Conservation (phyloP, 2,797 vertebrate species). For the Sebastes hopkinsi region DNA sequence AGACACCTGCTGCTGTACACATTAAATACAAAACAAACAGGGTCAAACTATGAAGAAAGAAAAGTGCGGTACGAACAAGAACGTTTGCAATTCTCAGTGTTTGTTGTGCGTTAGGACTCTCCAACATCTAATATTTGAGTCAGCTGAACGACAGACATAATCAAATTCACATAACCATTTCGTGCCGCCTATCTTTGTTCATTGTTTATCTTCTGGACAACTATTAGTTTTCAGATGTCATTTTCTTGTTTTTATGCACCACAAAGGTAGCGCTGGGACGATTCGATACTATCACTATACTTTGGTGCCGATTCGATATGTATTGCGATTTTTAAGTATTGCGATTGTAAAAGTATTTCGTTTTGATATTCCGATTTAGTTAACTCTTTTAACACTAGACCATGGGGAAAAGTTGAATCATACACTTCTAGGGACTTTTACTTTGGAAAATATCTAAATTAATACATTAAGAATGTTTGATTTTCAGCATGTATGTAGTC, state of each 20-base stretch:
- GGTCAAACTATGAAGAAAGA: neutral
- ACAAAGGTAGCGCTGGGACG: neutral
- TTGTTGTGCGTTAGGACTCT: neutral
- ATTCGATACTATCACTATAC: no score
- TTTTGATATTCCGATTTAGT: no score
- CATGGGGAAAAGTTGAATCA: no score
- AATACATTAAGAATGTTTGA: fast-evolving
- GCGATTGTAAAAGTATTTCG: no score
- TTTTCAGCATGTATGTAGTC: no score
- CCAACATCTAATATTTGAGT: neutral
- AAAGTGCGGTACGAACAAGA: neutral
- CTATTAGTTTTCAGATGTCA: neutral
- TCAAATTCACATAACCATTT: neutral
- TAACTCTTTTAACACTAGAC: no score
- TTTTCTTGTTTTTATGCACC: neutral
- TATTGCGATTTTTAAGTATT: no score
- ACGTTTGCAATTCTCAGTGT: neutral
- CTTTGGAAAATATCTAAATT: no score
- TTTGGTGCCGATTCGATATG: no score
- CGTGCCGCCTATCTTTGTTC: neutral
- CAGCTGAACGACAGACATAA: neutral
- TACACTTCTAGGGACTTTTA: no score
- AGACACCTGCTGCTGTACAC: neutral
- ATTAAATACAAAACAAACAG: neutral
- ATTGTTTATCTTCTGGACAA: neutral